Percentiles rank a stretch among this genome's conserved stretches.
Conservation (phyloP, 2,113 vertebrate species). For the Clarias macrocephalus region DNA sequence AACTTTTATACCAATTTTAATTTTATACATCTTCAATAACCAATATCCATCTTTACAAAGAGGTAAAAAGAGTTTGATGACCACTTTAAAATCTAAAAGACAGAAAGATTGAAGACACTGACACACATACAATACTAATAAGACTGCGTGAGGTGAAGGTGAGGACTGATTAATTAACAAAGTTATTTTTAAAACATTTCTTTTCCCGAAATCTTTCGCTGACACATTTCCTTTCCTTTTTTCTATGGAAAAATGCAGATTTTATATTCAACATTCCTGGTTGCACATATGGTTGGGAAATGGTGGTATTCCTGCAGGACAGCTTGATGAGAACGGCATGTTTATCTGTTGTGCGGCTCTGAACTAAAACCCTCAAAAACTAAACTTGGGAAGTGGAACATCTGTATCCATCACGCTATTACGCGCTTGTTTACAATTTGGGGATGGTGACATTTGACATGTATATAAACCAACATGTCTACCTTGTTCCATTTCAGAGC, state of each 20-base stretch:
- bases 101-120: background rate
- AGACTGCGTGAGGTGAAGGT: background rate
- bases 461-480: constrained; percentile 8
- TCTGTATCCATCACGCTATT: constrained; percentile 19
- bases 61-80: background rate
- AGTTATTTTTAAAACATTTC: background rate
- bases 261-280: constrained; percentile 34
- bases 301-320: background rate
- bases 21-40: background rate
- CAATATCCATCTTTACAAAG: background rate
- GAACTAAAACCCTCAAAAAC: constrained; percentile 29
- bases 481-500: background rate
- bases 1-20: background rate
- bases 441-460: background rate
- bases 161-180: background rate
- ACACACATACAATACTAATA: background rate
- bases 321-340: constrained; percentile 48
- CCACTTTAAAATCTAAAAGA: background rate
- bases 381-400: constrained; percentile 31
- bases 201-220: background rate
- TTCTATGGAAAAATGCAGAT: background rate
- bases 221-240: background rate
- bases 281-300: constrained; percentile 43
- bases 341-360: constrained; percentile 12
- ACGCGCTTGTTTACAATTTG: background rate